Conservation (phyloP, 2,113 vertebrate species). For the Oreochromis spilurus region DNA sequence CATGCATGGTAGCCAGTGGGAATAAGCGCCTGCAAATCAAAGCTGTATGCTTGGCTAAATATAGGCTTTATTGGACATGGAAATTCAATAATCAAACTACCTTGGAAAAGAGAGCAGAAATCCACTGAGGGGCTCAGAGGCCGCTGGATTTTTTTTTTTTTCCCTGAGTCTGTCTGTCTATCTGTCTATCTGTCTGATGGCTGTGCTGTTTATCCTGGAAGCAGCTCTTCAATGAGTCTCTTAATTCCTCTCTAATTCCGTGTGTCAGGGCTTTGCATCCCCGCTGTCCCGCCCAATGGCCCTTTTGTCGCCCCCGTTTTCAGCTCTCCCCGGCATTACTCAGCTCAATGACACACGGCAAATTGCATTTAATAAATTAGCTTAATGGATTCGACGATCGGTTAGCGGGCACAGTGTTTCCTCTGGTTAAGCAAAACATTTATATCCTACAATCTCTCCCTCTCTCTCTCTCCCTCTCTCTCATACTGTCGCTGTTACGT, state of each 20-base stretch:
- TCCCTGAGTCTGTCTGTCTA: background rate
- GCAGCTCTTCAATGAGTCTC: conserved; percentile 49
- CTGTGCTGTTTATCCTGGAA: conserved; percentile 46
- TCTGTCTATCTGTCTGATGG: background rate
- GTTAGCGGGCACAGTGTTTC: conserved; percentile 86
- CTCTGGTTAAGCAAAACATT: conserved; percentile 90
- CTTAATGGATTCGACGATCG: conserved; percentile 91
- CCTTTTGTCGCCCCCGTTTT: conserved; percentile 66
- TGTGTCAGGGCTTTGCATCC: conserved; percentile 64
- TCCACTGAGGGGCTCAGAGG: background rate
- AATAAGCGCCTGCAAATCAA: background rate
- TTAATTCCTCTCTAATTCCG: conserved; percentile 71
- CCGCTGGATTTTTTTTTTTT: background rate
- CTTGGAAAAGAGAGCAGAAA: background rate
- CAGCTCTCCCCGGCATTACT: conserved; percentile 80
- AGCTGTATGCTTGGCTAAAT: conserved; percentile 9
- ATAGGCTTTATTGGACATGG: conserved; percentile 37
- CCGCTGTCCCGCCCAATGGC: conserved; percentile 63
- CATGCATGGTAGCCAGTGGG: conserved; percentile 44
- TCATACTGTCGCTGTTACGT: background rate
- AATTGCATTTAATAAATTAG: conserved; percentile 95
- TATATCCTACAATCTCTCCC: conserved; percentile 74
- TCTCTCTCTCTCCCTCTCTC: background rate
- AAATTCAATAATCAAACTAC: conserved; percentile 44
- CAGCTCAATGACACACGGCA: conserved; percentile 88